These are phyloP conservation scores for Tenebrio molitor DNA, from an alignment of 1,140 invertebrate genomes.

Conservation along the genomic window DNA sequence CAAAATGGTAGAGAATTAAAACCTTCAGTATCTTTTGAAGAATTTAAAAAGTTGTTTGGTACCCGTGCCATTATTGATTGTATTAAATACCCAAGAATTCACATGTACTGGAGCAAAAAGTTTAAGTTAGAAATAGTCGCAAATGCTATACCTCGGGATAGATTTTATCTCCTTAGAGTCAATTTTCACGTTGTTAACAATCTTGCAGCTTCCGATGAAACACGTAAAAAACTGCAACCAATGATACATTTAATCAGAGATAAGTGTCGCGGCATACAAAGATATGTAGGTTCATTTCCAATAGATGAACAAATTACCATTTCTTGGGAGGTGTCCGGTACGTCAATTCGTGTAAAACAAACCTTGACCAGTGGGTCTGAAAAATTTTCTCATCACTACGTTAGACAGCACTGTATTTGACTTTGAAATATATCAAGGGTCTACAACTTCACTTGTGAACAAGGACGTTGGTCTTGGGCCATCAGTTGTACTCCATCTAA, in stretches of 20 bases:
- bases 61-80: neutral
- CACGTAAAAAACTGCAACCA: neutral
- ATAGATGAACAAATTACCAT: neutral
- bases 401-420: neutral
- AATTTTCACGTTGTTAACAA: constrained; percentile 11
- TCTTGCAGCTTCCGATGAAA: neutral
- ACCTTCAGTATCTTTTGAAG: neutral
- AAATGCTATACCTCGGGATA: neutral
- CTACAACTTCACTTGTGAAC: neutral
- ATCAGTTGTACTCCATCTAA: neutral
- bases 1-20: neutral
- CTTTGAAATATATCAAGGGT: neutral
- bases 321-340: neutral
- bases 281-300: neutral
- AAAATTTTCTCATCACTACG: neutral
- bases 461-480: neutral
- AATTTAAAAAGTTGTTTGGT: neutral
- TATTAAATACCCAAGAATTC: neutral
- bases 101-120: neutral
- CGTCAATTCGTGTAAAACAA: neutral
- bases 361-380: neutral
- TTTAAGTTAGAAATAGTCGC: neutral
- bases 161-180: neutral
- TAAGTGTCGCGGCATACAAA: neutral
- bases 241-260: neutral